These are phyloP conservation scores for Drosophila cracens DNA, from an alignment of 2,888 invertebrate species.

Conservation along the genomic window DNA sequence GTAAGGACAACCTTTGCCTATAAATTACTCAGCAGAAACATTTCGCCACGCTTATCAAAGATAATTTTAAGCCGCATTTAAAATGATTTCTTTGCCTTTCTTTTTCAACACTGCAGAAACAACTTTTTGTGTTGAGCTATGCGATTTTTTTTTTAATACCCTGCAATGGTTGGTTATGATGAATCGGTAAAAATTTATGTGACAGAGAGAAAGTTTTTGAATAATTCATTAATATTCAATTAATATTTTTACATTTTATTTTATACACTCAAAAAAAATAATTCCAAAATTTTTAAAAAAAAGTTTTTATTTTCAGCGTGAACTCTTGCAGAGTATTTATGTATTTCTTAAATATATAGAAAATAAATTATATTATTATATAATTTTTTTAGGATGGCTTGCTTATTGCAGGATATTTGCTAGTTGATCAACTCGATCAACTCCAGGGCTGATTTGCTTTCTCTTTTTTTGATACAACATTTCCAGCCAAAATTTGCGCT, in stretches of 20 bases:
- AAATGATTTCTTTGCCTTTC: slow-evolving; percentile 67
- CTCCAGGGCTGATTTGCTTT: background rate
- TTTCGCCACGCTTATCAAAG: slow-evolving; percentile 75
- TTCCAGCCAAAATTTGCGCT: slow-evolving; percentile 46
- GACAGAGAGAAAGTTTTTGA: accelerated
- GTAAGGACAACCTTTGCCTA: slow-evolving; percentile 50
- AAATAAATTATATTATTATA: background rate
- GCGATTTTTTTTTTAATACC: slow-evolving; percentile 30
- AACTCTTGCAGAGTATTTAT: background rate
- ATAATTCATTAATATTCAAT: background rate
- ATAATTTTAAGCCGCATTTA: slow-evolving; percentile 79
- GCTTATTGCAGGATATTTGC: background rate
- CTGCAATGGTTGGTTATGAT: background rate
- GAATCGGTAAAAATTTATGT: too few relatives aligned
- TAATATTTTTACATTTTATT: too few relatives aligned
- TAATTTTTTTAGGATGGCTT: background rate
- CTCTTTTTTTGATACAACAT: slow-evolving; percentile 15
- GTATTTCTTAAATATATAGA: background rate
- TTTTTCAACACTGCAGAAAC: slow-evolving; percentile 21
- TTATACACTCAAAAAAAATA: too few relatives aligned
- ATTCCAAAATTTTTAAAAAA: too few relatives aligned
- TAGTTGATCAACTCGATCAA: background rate
- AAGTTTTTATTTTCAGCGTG: too few relatives aligned
- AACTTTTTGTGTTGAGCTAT: slow-evolving; percentile 49
- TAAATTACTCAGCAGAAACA: slow-evolving; percentile 73